Percentiles rank a stretch among this genome's conserved stretches.
These are phyloP conservation scores for Subacronicta megacephala DNA, from an alignment of 2,888 invertebrate species.

Conservation along the genomic window DNA sequence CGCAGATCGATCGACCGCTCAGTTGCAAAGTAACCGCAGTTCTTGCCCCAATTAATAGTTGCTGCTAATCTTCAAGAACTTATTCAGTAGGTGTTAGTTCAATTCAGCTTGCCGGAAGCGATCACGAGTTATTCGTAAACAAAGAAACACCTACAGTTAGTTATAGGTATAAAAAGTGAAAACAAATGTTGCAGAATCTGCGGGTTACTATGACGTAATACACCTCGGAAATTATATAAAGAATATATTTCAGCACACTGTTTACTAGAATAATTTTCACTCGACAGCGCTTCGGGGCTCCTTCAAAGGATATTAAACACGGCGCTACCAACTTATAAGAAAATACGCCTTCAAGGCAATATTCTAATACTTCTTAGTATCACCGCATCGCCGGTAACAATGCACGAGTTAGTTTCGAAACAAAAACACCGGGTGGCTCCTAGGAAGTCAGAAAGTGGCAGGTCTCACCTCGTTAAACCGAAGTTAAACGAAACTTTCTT, in stretches of 20 bases:
- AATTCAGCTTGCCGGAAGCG: constrained; percentile 18
- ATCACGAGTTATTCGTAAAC: constrained; percentile 20
- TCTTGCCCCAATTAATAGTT: constrained; percentile 26
- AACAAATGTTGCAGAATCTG: constrained; percentile 7
- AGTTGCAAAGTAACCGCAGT: constrained; percentile 4
- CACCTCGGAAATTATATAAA: constrained; percentile 21
- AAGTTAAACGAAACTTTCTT: constrained; percentile 67
- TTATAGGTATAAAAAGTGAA: constrained; percentile 11
- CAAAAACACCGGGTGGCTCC: constrained; percentile 56
- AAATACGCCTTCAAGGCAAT: constrained; percentile 22
- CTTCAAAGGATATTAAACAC: constrained; percentile 2
- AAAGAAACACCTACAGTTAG: constrained; percentile 23
- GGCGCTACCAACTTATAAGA: constrained; percentile 7
- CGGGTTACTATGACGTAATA: constrained; percentile 12
- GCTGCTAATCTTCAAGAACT: constrained; percentile 32
- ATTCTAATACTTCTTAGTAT: constrained; percentile 28
- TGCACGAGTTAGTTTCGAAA: constrained; percentile 57
- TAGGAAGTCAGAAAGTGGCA: constrained; percentile 55
- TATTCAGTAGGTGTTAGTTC: constrained; percentile 38
- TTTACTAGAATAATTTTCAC: constrained; percentile 24
- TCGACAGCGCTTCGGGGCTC: constrained; percentile 7
- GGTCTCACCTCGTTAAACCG: constrained; percentile 67
- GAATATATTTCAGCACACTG: constrained; percentile 23
- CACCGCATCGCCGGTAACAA: constrained; percentile 28
- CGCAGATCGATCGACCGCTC: too few relatives aligned